Percentiles rank a stretch among this genome's conserved stretches.
Conservation (phyloP, 2,113 vertebrate genomes). For the Grammomys dolichurus region DNA sequence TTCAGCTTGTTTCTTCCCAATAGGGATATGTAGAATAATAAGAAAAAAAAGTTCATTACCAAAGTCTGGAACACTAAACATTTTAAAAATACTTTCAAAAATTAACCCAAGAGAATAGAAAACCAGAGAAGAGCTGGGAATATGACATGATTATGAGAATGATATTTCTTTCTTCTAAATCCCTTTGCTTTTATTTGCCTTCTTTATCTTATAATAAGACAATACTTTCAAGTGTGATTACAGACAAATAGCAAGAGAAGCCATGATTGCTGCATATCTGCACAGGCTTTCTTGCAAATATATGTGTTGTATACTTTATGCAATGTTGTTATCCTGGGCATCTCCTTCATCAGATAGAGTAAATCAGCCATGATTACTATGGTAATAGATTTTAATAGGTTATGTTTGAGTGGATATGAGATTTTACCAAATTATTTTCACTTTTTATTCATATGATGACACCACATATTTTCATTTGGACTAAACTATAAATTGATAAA, state of each 20-base stretch:
- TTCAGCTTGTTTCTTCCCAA: background rate
- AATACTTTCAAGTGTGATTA: background rate
- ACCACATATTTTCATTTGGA: background rate
- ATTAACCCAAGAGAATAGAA: background rate
- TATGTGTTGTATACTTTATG: background rate
- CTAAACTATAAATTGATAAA: background rate
- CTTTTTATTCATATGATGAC: background rate
- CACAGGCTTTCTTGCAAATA: background rate
- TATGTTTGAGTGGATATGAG: background rate
- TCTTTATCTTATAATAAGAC: background rate
- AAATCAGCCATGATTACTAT: background rate
- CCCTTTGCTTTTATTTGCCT: background rate
- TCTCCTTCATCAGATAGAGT: background rate
- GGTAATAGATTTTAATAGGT: background rate
- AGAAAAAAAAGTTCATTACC: background rate
- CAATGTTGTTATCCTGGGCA: background rate
- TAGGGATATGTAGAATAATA: background rate
- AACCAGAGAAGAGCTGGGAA: background rate
- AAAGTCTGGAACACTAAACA: background rate
- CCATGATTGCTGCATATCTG: background rate
- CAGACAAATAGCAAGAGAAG: background rate
- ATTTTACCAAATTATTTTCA: background rate
- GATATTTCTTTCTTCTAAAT: background rate
- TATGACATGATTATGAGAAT: background rate
- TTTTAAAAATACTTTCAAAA: slow-evolving; percentile 8